phyloP scores from a whole-genome alignment of 1,140 invertebrate genomes.

The Penaeus vannamei region DNA sequence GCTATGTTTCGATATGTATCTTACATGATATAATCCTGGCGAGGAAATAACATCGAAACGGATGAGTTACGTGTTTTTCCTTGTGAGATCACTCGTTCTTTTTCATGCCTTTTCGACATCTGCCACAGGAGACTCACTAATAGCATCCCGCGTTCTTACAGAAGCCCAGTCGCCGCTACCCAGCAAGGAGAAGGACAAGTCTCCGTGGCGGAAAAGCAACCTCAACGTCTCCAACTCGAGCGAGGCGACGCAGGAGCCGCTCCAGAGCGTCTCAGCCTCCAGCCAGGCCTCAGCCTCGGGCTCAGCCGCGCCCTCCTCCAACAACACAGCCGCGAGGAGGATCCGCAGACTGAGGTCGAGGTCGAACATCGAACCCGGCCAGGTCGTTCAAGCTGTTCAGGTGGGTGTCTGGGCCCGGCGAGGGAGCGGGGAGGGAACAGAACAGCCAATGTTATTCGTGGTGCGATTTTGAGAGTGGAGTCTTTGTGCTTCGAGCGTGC shows the following conservation, averaged over 20 bases:
- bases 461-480: not conserved
- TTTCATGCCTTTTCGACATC: no score
- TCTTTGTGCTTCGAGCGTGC: no score
- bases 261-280: conserved; percentile 73
- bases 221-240: conserved; percentile 78
- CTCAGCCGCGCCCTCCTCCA: conserved; percentile 67
- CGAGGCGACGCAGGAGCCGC: conserved; percentile 75
- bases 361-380: conserved; percentile 72
- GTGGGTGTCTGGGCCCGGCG: not conserved
- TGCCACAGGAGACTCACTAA: not conserved
- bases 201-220: conserved; percentile 83
- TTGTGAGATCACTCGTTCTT: no score
- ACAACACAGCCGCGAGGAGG: conserved; percentile 68
- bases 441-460: not conserved
- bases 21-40: not conserved
- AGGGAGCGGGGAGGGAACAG: no score
- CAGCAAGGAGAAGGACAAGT: conserved; percentile 77
- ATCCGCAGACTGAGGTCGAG: conserved; percentile 74
- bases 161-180: conserved; percentile 66
- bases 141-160: conserved; percentile 9
- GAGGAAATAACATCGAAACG: not conserved
- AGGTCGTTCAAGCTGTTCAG: conserved; percentile 56
- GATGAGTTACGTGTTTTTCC: no score
- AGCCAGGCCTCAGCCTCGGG: conserved; percentile 73
- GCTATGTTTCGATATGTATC: not conserved